Conservation (phyloP, 2,888 invertebrate genomes). For the Hypomecis punctinalis region DNA sequence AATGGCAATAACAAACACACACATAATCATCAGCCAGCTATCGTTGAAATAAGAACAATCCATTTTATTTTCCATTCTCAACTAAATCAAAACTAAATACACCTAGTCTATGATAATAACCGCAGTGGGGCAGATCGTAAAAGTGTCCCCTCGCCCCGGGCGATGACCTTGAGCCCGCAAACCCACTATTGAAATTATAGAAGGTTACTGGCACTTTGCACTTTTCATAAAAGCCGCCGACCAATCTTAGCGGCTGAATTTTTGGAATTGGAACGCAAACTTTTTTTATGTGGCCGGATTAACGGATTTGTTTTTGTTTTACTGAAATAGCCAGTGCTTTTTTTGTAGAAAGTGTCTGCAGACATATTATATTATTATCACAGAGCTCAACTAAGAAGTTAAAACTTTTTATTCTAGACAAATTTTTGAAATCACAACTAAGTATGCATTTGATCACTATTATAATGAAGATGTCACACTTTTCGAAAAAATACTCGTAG, state of each 20-base stretch:
- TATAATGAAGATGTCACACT: too few relatives aligned
- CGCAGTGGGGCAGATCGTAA: constrained; percentile 63
- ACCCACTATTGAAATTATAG: constrained; percentile 84
- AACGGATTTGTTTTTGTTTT: background rate
- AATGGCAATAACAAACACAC: too few relatives aligned
- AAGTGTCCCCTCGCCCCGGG: constrained; percentile 76
- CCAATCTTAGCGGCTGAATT: constrained; percentile 15
- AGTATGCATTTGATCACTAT: too few relatives aligned
- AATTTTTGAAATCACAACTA: too few relatives aligned
- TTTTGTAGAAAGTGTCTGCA: too few relatives aligned
- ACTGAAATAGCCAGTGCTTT: background rate
- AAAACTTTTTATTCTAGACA: background rate
- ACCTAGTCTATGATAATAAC: constrained; percentile 42
- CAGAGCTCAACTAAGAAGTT: too few relatives aligned
- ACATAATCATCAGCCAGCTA: too few relatives aligned
- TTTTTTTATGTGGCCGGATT: constrained; percentile 5
- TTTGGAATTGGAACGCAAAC: constrained; percentile 9
- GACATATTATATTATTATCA: too few relatives aligned
- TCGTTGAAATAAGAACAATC: too few relatives aligned
- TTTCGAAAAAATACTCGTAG: too few relatives aligned
- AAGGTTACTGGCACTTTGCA: constrained; percentile 82
- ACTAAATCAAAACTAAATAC: constrained; percentile 33
- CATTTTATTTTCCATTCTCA: too few relatives aligned
- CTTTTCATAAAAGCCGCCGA: constrained; percentile 70
- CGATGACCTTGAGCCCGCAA: constrained; percentile 77